These are phyloP conservation scores for Lepeophtheirus salmonis DNA, from an alignment of 1,140 invertebrate genomes.

Conservation along the genomic window DNA sequence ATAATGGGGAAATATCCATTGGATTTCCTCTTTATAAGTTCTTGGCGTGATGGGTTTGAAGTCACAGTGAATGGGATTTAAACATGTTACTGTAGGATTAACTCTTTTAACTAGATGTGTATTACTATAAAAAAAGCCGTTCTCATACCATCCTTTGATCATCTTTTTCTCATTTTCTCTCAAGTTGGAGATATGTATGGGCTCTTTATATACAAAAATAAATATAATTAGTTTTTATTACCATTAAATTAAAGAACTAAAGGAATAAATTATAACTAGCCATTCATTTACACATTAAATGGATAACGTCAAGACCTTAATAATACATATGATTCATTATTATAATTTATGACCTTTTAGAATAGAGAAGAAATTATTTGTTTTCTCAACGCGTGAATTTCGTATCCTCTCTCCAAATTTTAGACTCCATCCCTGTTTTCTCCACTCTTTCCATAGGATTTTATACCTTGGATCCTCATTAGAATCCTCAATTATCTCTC, in stretches of 20 bases:
- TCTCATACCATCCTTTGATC: not conserved
- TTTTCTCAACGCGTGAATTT: not conserved
- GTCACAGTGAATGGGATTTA: not conserved
- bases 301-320: too few species aligned
- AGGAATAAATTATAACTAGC: too few species aligned
- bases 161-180: not conserved
- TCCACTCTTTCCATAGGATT: not conserved
- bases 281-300: too few species aligned
- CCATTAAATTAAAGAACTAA: too few species aligned
- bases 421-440: not conserved
- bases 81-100: not conserved
- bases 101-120: not conserved
- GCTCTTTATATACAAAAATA: not conserved
- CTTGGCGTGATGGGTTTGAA: not conserved
- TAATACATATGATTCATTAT: not conserved
- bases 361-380: not conserved
- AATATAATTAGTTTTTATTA: not conserved
- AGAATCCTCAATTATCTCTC: not conserved
- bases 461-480: not conserved
- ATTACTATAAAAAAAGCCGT: not conserved
- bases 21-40: not conserved
- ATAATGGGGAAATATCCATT: not conserved
- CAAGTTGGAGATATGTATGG: not conserved
- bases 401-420: not conserved
- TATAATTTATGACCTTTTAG: not conserved